A percentile compares a stretch with the other conserved stretches of the same genome.
These are phyloP conservation scores for Hormaphis cornu DNA, from an alignment of 1,140 invertebrate species.

Conservation along the genomic window DNA sequence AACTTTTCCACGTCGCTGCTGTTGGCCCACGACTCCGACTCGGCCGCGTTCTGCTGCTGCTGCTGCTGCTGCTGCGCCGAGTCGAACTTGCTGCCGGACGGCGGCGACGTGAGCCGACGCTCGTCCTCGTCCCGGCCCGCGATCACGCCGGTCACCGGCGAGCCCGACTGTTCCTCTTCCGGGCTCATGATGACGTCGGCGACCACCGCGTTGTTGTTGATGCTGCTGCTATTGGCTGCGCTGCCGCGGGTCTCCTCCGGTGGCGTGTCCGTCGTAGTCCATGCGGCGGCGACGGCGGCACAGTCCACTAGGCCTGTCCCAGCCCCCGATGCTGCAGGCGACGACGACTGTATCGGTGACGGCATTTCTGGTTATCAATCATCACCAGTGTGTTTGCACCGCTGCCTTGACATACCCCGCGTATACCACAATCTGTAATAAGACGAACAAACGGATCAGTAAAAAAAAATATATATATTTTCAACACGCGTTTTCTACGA, in stretches of 20 bases:
- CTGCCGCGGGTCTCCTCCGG: background rate
- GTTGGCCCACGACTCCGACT: slow-evolving; percentile 38
- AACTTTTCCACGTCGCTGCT: slow-evolving; percentile 79
- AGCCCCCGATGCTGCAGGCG: slow-evolving; percentile 23
- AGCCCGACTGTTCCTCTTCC: slow-evolving; percentile 52
- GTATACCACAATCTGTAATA: slow-evolving; percentile 13
- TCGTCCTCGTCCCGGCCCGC: slow-evolving; percentile 40
- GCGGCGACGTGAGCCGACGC: slow-evolving; percentile 51
- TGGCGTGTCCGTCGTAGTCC: slow-evolving; percentile 8
- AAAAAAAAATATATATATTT: slow-evolving; percentile 8
- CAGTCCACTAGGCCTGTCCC: slow-evolving; percentile 26
- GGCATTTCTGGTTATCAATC: slow-evolving; percentile 32
- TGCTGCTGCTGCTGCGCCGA: slow-evolving; percentile 42
- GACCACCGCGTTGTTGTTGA: background rate
- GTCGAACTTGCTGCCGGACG: slow-evolving; percentile 47
- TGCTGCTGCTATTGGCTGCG: background rate
- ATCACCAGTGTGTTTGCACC: slow-evolving; percentile 30
- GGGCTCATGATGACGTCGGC: slow-evolving; percentile 51
- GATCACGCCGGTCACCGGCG: slow-evolving; percentile 46
- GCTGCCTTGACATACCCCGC: slow-evolving; percentile 31
- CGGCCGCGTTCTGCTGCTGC: background rate
- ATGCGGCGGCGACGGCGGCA: slow-evolving; percentile 26
- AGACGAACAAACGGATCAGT: background rate
- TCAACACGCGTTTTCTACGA: too few species aligned
- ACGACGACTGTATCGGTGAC: slow-evolving; percentile 30